A percentile compares a stretch with the other conserved stretches of the same genome.
phyloP scores from a whole-genome alignment of 2,797 vertebrate species.

The Darevskia mixta region DNA sequence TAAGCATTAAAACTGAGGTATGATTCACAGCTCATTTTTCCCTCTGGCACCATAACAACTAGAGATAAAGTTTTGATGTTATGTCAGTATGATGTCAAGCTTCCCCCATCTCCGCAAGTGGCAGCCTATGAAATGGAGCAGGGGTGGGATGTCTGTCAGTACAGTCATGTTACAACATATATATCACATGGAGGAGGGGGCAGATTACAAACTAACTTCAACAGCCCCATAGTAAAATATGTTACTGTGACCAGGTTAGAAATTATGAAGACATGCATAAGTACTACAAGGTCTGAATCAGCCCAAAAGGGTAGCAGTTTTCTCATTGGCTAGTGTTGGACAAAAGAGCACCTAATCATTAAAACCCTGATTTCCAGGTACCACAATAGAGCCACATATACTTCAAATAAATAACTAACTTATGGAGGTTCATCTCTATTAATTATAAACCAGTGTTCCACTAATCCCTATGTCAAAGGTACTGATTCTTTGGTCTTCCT shows the following conservation, averaged over 20 bases:
- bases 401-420: not conserved
- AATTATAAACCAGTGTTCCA: not conserved
- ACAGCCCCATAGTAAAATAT: not conserved
- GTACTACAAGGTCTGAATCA: not conserved
- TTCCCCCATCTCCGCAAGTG: not conserved
- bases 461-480: not conserved
- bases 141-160: too few species aligned
- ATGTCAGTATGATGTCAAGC: not conserved
- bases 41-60: not conserved
- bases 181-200: not conserved
- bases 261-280: conserved; percentile 1
- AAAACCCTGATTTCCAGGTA: not conserved
- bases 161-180: not conserved
- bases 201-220: not conserved
- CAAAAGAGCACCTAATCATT: not conserved
- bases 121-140: not conserved
- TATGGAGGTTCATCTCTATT: not conserved
- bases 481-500: not conserved
- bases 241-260: not conserved
- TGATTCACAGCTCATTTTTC: not conserved
- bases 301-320: not conserved
- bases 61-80: not conserved
- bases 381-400: not conserved
- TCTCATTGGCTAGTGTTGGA: not conserved
- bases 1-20: not conserved